Percentiles rank a stretch among this genome's conserved stretches.
Evolutionary conservation across 2,888 invertebrate genomes (phyloP).

Genomic region (Caprella mutica): DNA sequence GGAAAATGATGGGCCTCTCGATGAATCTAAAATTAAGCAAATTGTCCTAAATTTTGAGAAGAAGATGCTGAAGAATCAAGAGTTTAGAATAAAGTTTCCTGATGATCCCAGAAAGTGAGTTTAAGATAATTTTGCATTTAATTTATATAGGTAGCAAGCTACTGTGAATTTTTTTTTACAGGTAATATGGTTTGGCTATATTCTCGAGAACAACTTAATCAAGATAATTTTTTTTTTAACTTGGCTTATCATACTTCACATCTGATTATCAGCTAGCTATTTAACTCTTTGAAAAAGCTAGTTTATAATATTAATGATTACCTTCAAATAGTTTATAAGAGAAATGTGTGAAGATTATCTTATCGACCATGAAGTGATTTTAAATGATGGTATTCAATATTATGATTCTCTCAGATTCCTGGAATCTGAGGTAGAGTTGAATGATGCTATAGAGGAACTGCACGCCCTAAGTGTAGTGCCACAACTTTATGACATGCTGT

Average conservation of each 20-base stretch:
- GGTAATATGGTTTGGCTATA: too few relatives aligned
- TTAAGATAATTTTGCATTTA: conserved; percentile 39
- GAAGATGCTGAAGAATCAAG: conserved; percentile 81
- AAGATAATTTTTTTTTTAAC: too few relatives aligned
- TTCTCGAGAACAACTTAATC: too few relatives aligned
- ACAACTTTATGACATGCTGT: conserved; percentile 80
- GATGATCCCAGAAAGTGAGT: conserved; percentile 76
- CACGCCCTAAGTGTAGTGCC: conserved; percentile 91
- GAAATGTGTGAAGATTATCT: neutral
- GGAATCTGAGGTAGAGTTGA: conserved; percentile 87
- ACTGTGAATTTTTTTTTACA: too few relatives aligned
- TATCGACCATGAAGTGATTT: neutral
- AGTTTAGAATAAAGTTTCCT: conserved; percentile 96
- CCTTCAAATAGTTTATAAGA: neutral
- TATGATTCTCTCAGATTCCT: conserved; percentile 56
- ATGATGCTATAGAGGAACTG: conserved; percentile 75
- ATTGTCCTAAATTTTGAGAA: conserved; percentile 89
- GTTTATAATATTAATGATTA: too few relatives aligned
- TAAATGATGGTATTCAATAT: neutral
- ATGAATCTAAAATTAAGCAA: conserved; percentile 76
- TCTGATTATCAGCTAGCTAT: too few relatives aligned
- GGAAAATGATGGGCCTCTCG: conserved; percentile 56
- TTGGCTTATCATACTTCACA: too few relatives aligned
- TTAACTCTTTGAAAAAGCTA: too few relatives aligned
- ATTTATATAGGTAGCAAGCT: too few relatives aligned